Conservation (phyloP, 1,140 invertebrate genomes). For the Bombyx mandarina region DNA sequence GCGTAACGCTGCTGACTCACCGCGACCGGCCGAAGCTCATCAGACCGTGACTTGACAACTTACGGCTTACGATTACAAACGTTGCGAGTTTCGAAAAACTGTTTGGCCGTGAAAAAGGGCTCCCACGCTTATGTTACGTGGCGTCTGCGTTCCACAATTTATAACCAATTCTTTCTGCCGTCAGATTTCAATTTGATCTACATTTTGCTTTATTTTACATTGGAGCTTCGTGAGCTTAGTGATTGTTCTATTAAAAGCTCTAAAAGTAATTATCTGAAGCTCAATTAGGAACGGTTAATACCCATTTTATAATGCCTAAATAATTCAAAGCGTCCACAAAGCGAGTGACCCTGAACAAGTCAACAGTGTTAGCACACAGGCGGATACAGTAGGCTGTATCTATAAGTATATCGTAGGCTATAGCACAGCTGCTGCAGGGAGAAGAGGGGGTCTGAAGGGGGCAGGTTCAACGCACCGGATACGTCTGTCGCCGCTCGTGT, state of each 20-base stretch:
- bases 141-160: not conserved
- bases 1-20: conserved; percentile 53
- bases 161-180: not conserved
- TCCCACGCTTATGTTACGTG: conserved; percentile 2
- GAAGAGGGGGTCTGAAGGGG: conserved; percentile 22
- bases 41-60: conserved; percentile 46
- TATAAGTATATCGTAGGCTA: conserved; percentile 11
- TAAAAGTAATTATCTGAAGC: no score
- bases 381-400: conserved; percentile 19
- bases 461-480: conserved; percentile 61
- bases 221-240: no score
- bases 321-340: conserved; percentile 10
- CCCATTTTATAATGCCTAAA: no score
- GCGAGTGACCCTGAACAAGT: conserved; percentile 28
- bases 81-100: conserved; percentile 31
- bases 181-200: not conserved
- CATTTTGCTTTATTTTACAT: no score
- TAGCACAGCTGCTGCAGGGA: conserved; percentile 9
- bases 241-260: no score
- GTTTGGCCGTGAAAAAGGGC: conserved; percentile 43
- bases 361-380: conserved; percentile 25
- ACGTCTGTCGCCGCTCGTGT: conserved; percentile 45
- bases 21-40: conserved; percentile 21
- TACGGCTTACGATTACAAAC: conserved; percentile 31
- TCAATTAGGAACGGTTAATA: no score